Conservation (phyloP, 2,888 invertebrate genomes). For the Camptogramma bilineatum region DNA sequence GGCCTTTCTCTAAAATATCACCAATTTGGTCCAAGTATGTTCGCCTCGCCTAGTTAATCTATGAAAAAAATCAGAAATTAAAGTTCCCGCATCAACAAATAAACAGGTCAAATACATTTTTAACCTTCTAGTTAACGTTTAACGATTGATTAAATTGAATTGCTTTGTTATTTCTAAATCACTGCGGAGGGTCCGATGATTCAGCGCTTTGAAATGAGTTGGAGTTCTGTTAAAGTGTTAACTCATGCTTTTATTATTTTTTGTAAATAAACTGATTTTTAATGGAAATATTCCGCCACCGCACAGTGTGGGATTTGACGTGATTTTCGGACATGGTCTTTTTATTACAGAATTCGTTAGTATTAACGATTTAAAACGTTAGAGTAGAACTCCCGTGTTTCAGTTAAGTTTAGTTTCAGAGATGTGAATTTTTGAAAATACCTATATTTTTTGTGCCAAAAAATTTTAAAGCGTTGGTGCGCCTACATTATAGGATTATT, state of each 20-base stretch:
- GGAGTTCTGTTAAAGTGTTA: slow-evolving; percentile 7
- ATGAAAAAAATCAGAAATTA: background rate
- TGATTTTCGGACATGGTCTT: too few relatives aligned
- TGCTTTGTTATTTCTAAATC: slow-evolving; percentile 54
- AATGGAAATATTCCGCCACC: background rate
- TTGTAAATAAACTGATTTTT: background rate
- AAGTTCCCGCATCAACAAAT: slow-evolving; percentile 60
- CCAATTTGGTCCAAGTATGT: too few relatives aligned
- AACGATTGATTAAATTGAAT: slow-evolving; percentile 70
- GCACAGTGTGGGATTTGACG: too few relatives aligned
- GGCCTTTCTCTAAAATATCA: background rate
- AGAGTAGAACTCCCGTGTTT: too few relatives aligned
- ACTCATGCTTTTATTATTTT: slow-evolving; percentile 12
- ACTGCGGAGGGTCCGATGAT: slow-evolving; percentile 50
- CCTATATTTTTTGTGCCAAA: too few relatives aligned
- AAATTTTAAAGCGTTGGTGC: too few relatives aligned
- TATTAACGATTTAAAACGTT: too few relatives aligned
- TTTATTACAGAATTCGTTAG: too few relatives aligned
- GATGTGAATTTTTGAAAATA: too few relatives aligned
- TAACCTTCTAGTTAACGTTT: slow-evolving; percentile 61
- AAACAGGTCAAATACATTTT: slow-evolving; percentile 66
- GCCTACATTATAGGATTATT: too few relatives aligned
- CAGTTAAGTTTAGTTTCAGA: too few relatives aligned
- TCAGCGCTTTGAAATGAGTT: slow-evolving; percentile 41
- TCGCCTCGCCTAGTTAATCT: too few relatives aligned